Evolutionary conservation across 1,140 invertebrate species (phyloP).

Genomic region (Drosophila kohkoa): DNA sequence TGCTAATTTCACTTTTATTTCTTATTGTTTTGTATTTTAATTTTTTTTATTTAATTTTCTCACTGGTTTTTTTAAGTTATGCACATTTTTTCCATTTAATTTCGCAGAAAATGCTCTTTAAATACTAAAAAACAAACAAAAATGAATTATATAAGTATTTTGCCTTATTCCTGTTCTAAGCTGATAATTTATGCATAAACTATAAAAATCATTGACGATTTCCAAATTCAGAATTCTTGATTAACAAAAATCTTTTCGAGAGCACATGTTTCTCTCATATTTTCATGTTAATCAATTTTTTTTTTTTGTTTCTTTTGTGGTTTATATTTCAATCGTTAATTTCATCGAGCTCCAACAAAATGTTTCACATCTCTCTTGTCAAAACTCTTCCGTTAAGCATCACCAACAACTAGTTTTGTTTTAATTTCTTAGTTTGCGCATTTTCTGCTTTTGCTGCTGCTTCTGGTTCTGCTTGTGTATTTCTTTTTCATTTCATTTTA

Average conservation of each 20-base stretch:
- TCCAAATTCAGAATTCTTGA: not conserved
- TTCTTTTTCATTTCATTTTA: conserved; percentile 25
- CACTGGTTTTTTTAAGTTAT: conserved; percentile 51
- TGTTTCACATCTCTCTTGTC: conserved; percentile 15
- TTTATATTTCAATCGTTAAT: conserved; percentile 17
- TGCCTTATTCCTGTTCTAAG: conserved; percentile 1
- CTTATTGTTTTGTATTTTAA: conserved; percentile 29
- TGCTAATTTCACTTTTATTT: conserved; percentile 18
- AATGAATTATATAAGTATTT: not conserved
- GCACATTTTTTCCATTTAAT: conserved; percentile 50
- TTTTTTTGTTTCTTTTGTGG: conserved; percentile 16
- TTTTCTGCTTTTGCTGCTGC: conserved; percentile 26
- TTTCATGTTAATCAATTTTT: not conserved
- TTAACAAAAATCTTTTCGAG: conserved; percentile 7
- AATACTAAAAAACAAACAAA: conserved; percentile 19
- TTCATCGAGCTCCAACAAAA: conserved; percentile 4
- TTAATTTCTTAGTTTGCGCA: conserved; percentile 44
- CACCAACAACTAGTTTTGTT: conserved; percentile 47
- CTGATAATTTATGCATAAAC: conserved; percentile 3
- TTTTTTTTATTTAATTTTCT: conserved; percentile 39
- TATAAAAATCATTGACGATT: not conserved
- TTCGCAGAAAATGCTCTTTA: conserved; percentile 18
- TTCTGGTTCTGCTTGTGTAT: conserved; percentile 25
- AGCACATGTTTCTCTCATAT: conserved; percentile 37
- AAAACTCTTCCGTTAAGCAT: conserved; percentile 30